These are phyloP conservation scores for Plestiodon gilberti DNA, from an alignment of 2,113 vertebrate genomes.

Conservation along the genomic window DNA sequence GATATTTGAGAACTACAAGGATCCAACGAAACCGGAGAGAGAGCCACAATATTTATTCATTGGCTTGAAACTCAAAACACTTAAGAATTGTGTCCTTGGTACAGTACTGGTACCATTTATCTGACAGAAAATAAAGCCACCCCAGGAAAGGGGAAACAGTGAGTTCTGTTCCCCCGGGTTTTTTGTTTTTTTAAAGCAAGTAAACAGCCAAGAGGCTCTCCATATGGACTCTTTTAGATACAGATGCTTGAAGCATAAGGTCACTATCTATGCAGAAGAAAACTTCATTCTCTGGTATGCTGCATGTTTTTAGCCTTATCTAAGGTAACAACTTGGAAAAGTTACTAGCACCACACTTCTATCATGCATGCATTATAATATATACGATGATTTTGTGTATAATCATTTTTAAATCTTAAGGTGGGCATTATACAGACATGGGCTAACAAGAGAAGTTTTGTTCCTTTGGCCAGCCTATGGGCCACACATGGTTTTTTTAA, in stretches of 20 bases:
- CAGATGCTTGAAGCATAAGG: not conserved
- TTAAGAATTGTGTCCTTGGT: not conserved
- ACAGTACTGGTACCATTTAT: not conserved
- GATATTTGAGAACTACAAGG: not conserved
- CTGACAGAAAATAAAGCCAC: not conserved
- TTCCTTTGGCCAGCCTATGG: not conserved
- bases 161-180: not conserved
- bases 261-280: not conserved
- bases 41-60: not conserved
- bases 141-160: not conserved
- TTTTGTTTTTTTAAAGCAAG: not conserved
- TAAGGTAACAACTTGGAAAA: not conserved
- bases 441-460: not conserved
- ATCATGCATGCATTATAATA: too few relatives aligned
- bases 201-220: not conserved
- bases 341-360: not conserved
- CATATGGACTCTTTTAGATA: not conserved
- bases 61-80: not conserved
- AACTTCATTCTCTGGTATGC: not conserved
- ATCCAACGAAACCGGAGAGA: not conserved
- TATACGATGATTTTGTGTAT: not conserved
- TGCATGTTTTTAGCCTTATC: not conserved
- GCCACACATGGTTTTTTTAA: too few relatives aligned
- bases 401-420: not conserved
- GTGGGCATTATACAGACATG: not conserved